Evolutionary conservation across 2,888 invertebrate species (phyloP).

Genomic region (Aleiodes leptofemur): DNA sequence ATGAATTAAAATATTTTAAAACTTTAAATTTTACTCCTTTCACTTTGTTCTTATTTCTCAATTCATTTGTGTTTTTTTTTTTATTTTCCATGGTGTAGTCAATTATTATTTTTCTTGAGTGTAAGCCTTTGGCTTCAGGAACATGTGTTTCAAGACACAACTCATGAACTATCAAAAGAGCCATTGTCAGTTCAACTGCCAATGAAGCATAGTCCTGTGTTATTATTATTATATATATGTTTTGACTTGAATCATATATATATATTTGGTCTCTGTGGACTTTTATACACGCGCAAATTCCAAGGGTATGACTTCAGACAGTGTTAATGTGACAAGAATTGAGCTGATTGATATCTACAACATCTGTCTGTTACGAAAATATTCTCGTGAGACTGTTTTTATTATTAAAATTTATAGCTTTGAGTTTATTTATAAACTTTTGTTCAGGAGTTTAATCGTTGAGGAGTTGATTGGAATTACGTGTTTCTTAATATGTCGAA

Average conservation of each 20-base stretch:
- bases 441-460: neutral
- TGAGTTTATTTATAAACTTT: too few relatives aligned
- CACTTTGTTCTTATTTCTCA: too few relatives aligned
- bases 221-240: neutral
- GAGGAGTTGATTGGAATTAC: conserved; percentile 1
- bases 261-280: neutral
- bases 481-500: neutral
- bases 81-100: neutral
- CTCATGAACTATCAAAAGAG: neutral
- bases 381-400: too few relatives aligned
- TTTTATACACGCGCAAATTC: conserved; percentile 5
- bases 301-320: conserved; percentile 13
- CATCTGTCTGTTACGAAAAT: neutral
- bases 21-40: too few relatives aligned
- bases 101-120: too few relatives aligned
- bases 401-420: too few relatives aligned
- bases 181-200: conserved; percentile 4
- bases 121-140: neutral
- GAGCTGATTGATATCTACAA: conserved; percentile 6
- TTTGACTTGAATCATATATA: neutral
- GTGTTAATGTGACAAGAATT: conserved; percentile 16
- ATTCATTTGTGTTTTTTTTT: neutral
- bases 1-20: too few relatives aligned
- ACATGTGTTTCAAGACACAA: conserved; percentile 8
- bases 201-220: conserved; percentile 7